Evolutionary conservation across 2,113 vertebrate species (phyloP).

Genomic region (Corynorhinus townsendii): DNA sequence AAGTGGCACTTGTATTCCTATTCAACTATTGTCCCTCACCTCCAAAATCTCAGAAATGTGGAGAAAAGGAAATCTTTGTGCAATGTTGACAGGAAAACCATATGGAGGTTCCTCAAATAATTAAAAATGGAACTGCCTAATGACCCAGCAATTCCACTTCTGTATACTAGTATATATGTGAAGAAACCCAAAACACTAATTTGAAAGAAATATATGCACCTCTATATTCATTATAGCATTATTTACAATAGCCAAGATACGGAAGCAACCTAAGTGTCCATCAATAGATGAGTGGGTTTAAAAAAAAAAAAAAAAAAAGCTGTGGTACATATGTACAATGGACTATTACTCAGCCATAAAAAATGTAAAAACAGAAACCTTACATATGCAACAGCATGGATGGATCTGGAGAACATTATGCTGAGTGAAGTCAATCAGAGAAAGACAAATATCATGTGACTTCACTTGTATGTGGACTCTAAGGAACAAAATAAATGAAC

Average conservation of each 20-base stretch:
- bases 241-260: not conserved
- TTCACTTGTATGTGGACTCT: not conserved
- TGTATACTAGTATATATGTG: not conserved
- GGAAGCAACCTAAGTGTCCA: not conserved
- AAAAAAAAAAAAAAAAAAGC: not conserved
- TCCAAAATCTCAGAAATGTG: not conserved
- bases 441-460: not conserved
- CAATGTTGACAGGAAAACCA: not conserved
- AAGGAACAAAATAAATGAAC: not conserved
- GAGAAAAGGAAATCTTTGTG: not conserved
- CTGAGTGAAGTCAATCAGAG: not conserved
- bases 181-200: not conserved
- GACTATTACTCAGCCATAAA: not conserved
- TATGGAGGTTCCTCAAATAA: not conserved
- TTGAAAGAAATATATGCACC: not conserved
- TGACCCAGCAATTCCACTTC: not conserved
- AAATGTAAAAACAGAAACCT: not conserved
- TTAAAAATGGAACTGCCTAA: not conserved
- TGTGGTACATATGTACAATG: not conserved
- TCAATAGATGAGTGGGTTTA: not conserved
- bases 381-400: not conserved
- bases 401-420: not conserved
- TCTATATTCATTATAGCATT: not conserved
- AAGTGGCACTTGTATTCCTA: not conserved
- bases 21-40: not conserved